Base-by-base conservation (phyloP, 1,140 invertebrate species). In the Brachionus plicatilis region DNA sequence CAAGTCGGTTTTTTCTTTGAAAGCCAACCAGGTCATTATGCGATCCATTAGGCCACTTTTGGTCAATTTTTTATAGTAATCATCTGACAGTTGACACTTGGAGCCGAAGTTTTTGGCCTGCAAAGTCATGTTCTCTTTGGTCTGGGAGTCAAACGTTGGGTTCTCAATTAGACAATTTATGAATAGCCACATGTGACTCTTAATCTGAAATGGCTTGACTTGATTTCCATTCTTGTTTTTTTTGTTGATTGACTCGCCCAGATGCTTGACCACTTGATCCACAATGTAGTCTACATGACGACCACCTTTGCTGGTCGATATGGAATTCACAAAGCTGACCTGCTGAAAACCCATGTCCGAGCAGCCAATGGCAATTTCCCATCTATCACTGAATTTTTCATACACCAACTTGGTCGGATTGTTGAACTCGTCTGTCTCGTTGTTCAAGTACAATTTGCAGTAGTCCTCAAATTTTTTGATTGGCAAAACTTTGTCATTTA, bases 131-230 rank as follows among this genome's bases (percentile, higher is more conserved):
- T 96, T 95, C 88, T 98, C 96, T 90, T 99, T 99, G 1, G 98
- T 99, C 92, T 99, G 98, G 0, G 98, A 99, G 91, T 99, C 97
- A 91, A 99, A 99, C 14, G 96, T 95, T 41, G 98, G 98, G 92
- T 99, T 99, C 76, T 98, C 97, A 87, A 99, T 98, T 6, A 99
- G 90, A 91, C 95, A 98, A 89, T 99, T 99, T 3, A 99, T 92
- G 90, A 99, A 99, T 0, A 99, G 88, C 96, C 97, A 99, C 90
- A 99, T 91, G 88, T 99, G 96, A 91, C 94, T 96, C 88, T 97
- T 97, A n/a, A 99, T 93, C 87, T 92, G 91, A 87, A 94, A 95
- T 6, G 96, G 95, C 89, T 96, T 99, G 41, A 99, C 90, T 47
- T 90, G 88, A 56, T 93, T 88, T n/a, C 92, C 92, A 47, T 82